phyloP scores from a whole-genome alignment of 1,140 invertebrate species.

The Holotrichia oblita region DNA sequence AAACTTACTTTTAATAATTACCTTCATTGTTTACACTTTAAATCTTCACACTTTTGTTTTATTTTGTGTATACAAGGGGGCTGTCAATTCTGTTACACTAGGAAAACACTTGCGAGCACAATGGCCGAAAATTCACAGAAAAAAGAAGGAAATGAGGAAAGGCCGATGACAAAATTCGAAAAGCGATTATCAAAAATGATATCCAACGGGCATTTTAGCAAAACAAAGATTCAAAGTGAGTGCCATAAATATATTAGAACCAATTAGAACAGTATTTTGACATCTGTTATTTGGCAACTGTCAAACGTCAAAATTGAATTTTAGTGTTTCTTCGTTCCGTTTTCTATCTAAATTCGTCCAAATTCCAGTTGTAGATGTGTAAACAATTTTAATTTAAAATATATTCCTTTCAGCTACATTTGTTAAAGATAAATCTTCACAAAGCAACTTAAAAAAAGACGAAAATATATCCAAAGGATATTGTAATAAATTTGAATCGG shows the following conservation, averaged over 20 bases:
- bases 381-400: background rate
- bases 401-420: background rate
- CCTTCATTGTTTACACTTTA: constrained; percentile 50
- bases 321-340: background rate
- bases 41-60: constrained; percentile 24
- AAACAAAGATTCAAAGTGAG: background rate
- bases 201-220: background rate
- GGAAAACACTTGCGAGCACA: background rate
- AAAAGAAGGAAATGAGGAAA: background rate
- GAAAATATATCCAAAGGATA: constrained; percentile 13
- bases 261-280: too few relatives aligned
- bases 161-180: constrained; percentile 19
- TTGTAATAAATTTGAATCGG: constrained; percentile 40
- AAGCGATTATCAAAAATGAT: background rate
- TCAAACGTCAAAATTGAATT: background rate
- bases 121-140: background rate
- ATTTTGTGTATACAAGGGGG: background rate
- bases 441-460: background rate
- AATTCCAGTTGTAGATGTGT: constrained; percentile 1
- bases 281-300: background rate
- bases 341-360: background rate
- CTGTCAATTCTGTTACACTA: background rate
- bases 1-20: constrained; percentile 56
- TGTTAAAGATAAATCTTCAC: background rate
- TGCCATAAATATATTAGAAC: too few relatives aligned